These are phyloP conservation scores for Macrophya annulata DNA, from an alignment of 2,888 invertebrate species.

Conservation along the genomic window DNA sequence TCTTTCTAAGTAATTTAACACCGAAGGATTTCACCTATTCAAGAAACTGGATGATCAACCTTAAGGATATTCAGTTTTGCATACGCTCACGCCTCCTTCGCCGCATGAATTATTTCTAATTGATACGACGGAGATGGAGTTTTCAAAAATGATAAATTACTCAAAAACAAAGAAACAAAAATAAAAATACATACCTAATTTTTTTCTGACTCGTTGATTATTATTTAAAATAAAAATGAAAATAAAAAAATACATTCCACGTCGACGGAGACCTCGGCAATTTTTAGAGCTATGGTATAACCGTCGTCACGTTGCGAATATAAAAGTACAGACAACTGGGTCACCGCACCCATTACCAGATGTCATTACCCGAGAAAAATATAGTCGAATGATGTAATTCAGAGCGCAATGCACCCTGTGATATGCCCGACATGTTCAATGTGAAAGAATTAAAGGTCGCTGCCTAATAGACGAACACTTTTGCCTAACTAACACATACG, in stretches of 20 bases:
- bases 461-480: background rate
- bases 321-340: slow-evolving; percentile 40
- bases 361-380: slow-evolving; percentile 33
- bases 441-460: slow-evolving; percentile 27
- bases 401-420: background rate
- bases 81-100: background rate
- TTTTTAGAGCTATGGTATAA: background rate
- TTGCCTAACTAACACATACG: background rate
- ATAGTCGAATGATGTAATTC: slow-evolving; percentile 30
- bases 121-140: background rate
- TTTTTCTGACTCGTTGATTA: background rate
- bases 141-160: background rate
- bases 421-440: slow-evolving; percentile 23
- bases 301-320: background rate
- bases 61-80: background rate
- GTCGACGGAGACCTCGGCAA: background rate
- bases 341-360: slow-evolving; percentile 28
- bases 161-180: no score
- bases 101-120: no score
- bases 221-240: background rate
- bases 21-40: background rate
- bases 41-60: background rate
- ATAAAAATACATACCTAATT: no score
- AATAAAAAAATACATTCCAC: background rate
- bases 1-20: background rate